Evolutionary conservation across 1,140 invertebrate species (phyloP).

Genomic region (Lordiphosa stackelbergi): DNA sequence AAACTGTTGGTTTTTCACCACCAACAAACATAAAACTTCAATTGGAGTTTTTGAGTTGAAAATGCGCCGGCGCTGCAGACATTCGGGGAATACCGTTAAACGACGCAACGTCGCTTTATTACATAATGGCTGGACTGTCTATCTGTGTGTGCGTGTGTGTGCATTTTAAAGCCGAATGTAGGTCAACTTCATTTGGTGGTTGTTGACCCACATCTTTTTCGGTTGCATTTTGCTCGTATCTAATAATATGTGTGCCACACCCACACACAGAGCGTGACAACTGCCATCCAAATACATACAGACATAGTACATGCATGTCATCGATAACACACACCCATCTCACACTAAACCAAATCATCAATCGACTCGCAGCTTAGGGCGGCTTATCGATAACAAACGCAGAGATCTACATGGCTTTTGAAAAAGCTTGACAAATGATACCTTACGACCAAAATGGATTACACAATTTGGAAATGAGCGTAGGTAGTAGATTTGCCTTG

Average conservation of each 20-base stretch:
- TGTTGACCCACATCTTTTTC: conserved; percentile 71
- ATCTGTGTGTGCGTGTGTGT: conserved; percentile 22
- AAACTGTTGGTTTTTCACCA: conserved; percentile 21
- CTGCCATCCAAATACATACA: neutral
- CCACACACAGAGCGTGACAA: conserved; percentile 22
- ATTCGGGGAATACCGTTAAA: conserved; percentile 60
- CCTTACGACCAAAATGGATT: conserved; percentile 1
- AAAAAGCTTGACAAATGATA: conserved; percentile 7
- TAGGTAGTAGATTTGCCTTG: no score
- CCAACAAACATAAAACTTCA: conserved; percentile 44
- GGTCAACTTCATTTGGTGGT: conserved; percentile 72
- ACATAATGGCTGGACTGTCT: conserved; percentile 48
- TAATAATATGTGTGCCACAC: conserved; percentile 38
- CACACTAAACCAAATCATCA: conserved; percentile 13
- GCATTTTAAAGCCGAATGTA: conserved; percentile 65
- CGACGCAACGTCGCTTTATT: conserved; percentile 46
- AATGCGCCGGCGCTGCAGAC: conserved; percentile 60
- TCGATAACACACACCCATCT: conserved; percentile 20
- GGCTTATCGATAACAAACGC: conserved; percentile 11
- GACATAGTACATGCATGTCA: conserved; percentile 6
- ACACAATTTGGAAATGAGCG: neutral
- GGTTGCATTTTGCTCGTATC: conserved; percentile 34
- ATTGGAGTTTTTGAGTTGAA: conserved; percentile 48
- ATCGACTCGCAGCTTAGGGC: conserved; percentile 24
- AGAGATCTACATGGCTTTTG: conserved; percentile 1